Base-by-base conservation (phyloP, 2,113 vertebrate species). In the rabbit (Oryctolagus cuniculus) region DNA sequence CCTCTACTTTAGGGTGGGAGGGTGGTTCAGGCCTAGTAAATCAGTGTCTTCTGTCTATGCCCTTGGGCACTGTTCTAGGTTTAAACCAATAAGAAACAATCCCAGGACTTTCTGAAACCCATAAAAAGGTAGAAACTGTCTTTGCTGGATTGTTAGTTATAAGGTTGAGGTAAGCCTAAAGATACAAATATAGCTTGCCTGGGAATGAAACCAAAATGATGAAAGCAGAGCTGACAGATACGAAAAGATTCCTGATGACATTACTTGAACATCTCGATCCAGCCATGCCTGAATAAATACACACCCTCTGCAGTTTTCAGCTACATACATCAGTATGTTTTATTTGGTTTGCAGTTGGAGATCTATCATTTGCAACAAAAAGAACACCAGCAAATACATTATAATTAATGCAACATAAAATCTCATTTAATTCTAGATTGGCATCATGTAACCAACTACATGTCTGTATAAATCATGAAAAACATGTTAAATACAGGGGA, bases 351-450 rank as follows among this genome's bases (percentile, higher is more conserved):
- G 53, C 22, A 94, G 17, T 38, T 95, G 77, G 34, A 53, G 67
- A 84, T 85, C 67, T 92, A 69, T 69, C n/a, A 90, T 88, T 90
- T 85, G 25, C 29, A 85, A 74, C 22, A n/a, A 87, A 94, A 96
- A 94, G 36, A 79, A 81, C 31, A 27, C 29, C 55, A 70, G 70
- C 44, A 80, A 87, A 80, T 74, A 67, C 13, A 66, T 61, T 63
- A 53, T 58, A 22, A 78, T 34, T 82, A 95, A 82, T 5, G 15
- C 4, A 87, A 90, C 27, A 91, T 84, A 73, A 44, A 85, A 81
- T 89, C 38, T 90, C 25, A 93, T 87, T 96, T 93, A 87, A 92
- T 83, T 93, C 73, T 88, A 87, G 16, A 80, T 74, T 91, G 61
- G 49, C 79, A 90, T 79, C 11, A 44, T 38, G 29, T 34, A 66